phyloP scores from a whole-genome alignment of 1,140 invertebrate genomes.

The Lasaia peninsularis region DNA sequence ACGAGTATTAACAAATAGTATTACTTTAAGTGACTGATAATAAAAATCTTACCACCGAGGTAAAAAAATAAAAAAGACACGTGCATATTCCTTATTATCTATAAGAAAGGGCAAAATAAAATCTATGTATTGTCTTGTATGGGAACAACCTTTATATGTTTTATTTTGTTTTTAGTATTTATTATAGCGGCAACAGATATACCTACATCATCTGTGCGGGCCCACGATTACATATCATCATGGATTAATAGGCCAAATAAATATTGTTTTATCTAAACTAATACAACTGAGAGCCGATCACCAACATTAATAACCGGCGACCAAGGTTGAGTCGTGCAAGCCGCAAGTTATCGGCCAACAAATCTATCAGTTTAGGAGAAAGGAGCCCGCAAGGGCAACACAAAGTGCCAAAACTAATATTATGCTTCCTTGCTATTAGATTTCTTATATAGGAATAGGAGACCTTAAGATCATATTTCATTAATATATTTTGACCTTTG shows the following conservation, averaged over 20 bases:
- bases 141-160: too few species aligned
- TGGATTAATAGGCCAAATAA: neutral
- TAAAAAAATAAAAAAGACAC: too few species aligned
- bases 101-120: too few species aligned
- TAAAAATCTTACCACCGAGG: too few species aligned
- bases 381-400: conserved; percentile 30
- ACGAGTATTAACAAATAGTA: too few species aligned
- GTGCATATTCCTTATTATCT: too few species aligned
- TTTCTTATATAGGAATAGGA: neutral
- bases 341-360: conserved; percentile 26
- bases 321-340: conserved; percentile 39
- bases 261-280: conserved; percentile 1
- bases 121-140: too few species aligned
- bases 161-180: too few species aligned
- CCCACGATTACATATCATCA: neutral
- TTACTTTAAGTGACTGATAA: too few species aligned
- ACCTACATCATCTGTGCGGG: too few species aligned
- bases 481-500: neutral
- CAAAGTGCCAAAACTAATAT: conserved; percentile 12
- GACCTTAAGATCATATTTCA: neutral
- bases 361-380: conserved; percentile 37
- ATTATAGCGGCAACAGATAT: too few species aligned
- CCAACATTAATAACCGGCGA: conserved; percentile 18
- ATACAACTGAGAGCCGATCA: conserved; percentile 16
- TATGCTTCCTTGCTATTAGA: neutral